A percentile compares a stretch with the other conserved stretches of the same genome.
These are phyloP conservation scores for Glossophaga mutica DNA, from an alignment of 2,797 vertebrate species.

Conservation along the genomic window DNA sequence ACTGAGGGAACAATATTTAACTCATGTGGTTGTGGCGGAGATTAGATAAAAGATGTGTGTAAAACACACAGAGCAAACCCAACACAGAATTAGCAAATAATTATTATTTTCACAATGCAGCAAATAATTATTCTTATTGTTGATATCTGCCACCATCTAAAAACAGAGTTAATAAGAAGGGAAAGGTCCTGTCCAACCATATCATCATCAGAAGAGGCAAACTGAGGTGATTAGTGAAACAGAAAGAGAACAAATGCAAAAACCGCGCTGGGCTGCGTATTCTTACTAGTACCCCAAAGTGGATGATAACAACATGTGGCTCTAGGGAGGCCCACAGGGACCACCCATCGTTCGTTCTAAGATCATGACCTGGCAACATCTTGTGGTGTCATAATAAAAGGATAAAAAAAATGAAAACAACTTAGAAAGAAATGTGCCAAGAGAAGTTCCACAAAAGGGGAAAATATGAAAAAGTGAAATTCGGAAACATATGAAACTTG, in stretches of 20 bases:
- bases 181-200: not conserved
- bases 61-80: not conserved
- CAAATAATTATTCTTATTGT: not conserved
- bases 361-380: not conserved
- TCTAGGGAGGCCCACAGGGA: not conserved
- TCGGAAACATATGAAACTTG: not conserved
- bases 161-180: not conserved
- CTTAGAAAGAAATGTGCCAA: not conserved
- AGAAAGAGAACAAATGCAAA: not conserved
- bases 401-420: not conserved
- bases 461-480: not conserved
- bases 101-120: not conserved
- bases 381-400: not conserved
- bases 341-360: not conserved
- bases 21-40: not conserved
- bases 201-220: not conserved
- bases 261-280: not conserved
- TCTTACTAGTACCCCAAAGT: not conserved
- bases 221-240: not conserved
- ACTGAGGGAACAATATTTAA: not conserved
- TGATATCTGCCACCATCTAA: not conserved
- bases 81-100: not conserved
- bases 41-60: not conserved
- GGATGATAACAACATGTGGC: no score
- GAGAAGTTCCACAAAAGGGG: not conserved